Evolutionary conservation across 2,888 invertebrate species (phyloP), one percentile per base, ranked within the genome.

Genomic region (Ryuthela nishihirai): DNA sequence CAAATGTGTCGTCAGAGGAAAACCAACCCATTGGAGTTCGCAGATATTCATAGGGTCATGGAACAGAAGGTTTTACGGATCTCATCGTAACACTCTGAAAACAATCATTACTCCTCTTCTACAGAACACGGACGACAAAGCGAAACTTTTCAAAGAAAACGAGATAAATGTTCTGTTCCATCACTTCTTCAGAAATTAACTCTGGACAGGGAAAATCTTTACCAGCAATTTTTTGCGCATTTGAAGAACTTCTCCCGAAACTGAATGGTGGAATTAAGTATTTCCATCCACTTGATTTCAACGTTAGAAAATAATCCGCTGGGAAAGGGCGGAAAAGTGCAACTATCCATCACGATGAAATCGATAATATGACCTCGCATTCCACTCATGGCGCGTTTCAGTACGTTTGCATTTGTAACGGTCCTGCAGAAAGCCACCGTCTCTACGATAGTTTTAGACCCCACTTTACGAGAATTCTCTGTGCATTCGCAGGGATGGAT

Each of bases 281-380:
- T 48, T 54, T 64, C 64, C 46, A 63, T 50, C 62, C 62, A 63
- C 7, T 43, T 20, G 32, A 64, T 49, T 25, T 54, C 44, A 26
- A 64, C 47, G 34, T 52, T 47, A 18, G 53, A 46, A 36, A 64
- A 64, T 6, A 64, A 25, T 39, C 45, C 46, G 47, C 60, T 63
- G 9, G 64, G 64, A 42, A 64, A 64, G 18, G 62, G 58, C 3
- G 62, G 64, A 17, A 64, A 12, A 45, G 58, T 59, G 41, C 64
- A 64, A 17, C 53, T 44, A 25, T 64, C 64, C n/a, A 64, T 36
- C 18, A 63, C 62, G 18, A 64, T 41, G 39, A 55, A 48, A 35
- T 58, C 42, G n/a, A 62, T 34, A 18, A 42, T 20, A 35, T 62
- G 52, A 24, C 53, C 47, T 41, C 48, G 47, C 36, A 62, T 54